Percentiles rank a stretch among this genome's conserved stretches.
Conservation (phyloP, 2,113 vertebrate species). For the Alexandromys fortis region DNA sequence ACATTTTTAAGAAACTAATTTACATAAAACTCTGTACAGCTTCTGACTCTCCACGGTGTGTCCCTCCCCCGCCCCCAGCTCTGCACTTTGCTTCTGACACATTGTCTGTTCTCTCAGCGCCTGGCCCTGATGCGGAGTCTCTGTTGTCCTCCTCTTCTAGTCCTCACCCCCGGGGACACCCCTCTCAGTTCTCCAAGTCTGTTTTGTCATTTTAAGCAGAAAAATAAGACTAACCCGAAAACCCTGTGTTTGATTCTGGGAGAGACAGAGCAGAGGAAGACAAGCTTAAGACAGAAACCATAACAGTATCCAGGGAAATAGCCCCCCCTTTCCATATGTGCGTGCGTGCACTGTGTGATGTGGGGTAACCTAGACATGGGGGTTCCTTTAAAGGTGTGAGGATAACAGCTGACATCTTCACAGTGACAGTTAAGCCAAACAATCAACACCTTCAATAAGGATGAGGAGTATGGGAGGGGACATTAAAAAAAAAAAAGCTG, state of each 20-base stretch:
- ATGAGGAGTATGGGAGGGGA: accelerated
- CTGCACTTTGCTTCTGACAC: background rate
- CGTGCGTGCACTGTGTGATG: background rate
- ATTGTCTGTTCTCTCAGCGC: background rate
- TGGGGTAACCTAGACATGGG: background rate
- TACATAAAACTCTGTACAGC: background rate
- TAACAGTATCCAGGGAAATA: background rate
- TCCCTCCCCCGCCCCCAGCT: background rate
- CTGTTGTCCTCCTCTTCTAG: background rate
- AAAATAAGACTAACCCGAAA: background rate
- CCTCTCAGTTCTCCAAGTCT: background rate
- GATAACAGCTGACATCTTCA: background rate
- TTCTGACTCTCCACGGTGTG: background rate
- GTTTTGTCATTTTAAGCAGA: background rate
- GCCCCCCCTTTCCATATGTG: background rate
- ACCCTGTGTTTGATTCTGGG: background rate
- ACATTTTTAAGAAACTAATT: background rate
- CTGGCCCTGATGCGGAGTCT: background rate
- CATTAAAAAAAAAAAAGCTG: background rate
- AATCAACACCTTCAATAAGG: background rate
- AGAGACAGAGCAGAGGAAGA: background rate
- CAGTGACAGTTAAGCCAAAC: background rate
- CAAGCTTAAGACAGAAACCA: background rate
- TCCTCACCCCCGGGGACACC: too few relatives aligned
- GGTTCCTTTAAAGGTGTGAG: background rate